Evolutionary conservation across 2,888 invertebrate genomes (phyloP), one percentile per base, ranked within the genome.

Genomic region (Sinelater perroti): DNA sequence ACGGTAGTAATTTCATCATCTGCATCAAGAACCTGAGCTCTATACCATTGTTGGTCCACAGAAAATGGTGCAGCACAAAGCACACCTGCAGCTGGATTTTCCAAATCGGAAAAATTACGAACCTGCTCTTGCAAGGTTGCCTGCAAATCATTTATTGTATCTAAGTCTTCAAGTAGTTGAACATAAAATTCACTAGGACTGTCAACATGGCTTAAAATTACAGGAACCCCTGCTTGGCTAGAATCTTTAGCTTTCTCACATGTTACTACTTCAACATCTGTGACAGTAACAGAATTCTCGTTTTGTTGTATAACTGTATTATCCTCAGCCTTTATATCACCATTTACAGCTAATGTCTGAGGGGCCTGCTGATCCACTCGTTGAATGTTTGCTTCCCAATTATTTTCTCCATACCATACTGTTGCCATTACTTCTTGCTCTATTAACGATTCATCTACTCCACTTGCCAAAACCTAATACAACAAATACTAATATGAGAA

Each of bases 21-120:
- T 0, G 89, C 84, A 72, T 93, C 93, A 30, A 95, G 84, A 5
- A 97, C 88, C 72, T 87, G 87, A 0, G 95, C 97, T 55, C 97
- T 84, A 76, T 97, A 97, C 97, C 97, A 98, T 62, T 85, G 84
- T 30, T 89, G 88, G 72, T 97, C 94, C 1, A 86, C 87, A 0
- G 87, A 85, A 75, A 93, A 96, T 70, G 89, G 87, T 0, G 95
- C 95, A 40, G 87, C 81, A 67, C 91, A 91, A 0, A 86, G 70
- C 0, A 85, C 83, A 4, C 87, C 87, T 52, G 85, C 79, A 36
- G 85, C 84, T 1, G 84, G 81, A 49, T 75, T 83, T 52, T 82
- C 82, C 6, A 88, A 74, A 26, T 83, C 81, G 0, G 81, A 72
- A 71, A 85, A 53, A 42, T 17, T 24, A 14, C 55, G 62, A 0